A percentile compares a stretch with the other conserved stretches of the same genome.
These are phyloP conservation scores for Stratiomys singularior DNA, from an alignment of 2,888 invertebrate species.

Conservation along the genomic window DNA sequence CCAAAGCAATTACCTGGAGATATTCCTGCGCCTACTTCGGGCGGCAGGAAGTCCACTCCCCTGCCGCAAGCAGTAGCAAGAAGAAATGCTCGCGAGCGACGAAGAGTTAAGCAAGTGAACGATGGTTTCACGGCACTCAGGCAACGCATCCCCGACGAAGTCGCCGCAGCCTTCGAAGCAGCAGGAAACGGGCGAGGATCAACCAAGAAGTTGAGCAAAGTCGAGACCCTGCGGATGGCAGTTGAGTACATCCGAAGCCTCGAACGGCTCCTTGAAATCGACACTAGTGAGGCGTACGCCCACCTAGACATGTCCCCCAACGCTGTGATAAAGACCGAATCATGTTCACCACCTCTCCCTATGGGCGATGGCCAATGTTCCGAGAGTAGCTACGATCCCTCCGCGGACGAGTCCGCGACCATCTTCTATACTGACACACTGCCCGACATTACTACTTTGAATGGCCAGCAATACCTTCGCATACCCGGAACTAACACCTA, in stretches of 20 bases:
- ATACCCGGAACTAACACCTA: constrained; percentile 72
- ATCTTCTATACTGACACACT: constrained; percentile 58
- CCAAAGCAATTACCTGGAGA: constrained; percentile 8
- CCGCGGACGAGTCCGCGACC: constrained; percentile 47
- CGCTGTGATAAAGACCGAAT: constrained; percentile 59
- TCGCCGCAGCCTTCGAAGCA: constrained; percentile 75
- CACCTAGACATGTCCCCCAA: constrained; percentile 52
- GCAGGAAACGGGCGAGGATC: constrained; percentile 71
- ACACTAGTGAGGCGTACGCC: constrained; percentile 59
- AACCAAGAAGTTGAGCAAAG: constrained; percentile 85
- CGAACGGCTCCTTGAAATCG: constrained; percentile 78
- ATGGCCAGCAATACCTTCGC: constrained; percentile 70
- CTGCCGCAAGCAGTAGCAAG: constrained; percentile 86
- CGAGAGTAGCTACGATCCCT: constrained; percentile 47
- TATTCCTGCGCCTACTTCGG: not conserved
- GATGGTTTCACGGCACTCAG: constrained; percentile 89
- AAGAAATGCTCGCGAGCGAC: constrained; percentile 91
- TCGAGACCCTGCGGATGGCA: constrained; percentile 89
- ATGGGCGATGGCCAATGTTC: constrained; percentile 40
- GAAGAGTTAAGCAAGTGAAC: constrained; percentile 92
- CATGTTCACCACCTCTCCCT: constrained; percentile 47
- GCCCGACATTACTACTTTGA: constrained; percentile 65
- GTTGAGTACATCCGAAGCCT: constrained; percentile 89
- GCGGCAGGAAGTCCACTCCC: constrained; percentile 66
- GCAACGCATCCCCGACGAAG: constrained; percentile 86